Evolutionary conservation across 2,113 vertebrate species (phyloP), one percentile per base, ranked within the genome.

Genomic region (Xenopus laevis): DNA sequence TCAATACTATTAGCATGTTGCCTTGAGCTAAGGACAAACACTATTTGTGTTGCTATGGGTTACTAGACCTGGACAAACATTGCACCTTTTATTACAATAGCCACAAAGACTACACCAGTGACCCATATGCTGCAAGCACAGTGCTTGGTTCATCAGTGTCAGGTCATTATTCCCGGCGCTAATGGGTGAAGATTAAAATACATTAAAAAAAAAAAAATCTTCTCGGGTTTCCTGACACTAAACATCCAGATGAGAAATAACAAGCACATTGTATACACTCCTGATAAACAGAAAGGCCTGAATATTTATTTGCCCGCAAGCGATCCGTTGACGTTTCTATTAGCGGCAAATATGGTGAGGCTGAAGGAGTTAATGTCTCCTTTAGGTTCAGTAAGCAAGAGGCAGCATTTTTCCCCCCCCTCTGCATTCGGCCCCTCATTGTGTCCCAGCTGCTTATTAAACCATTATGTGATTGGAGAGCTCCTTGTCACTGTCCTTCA

Each of bases 401-500:
- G 3, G 74, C 13, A 15, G 74, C 16, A 15, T 33, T 40, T 40
- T 40, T 40, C 6, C 4, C 64, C 70, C 15, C 7, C 77, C 74
- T 69, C 79, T 66, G 82, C 74, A 20, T 9, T 57, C 80, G 10
- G 58, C 70, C 66, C 79, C 12, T 23, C 58, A 17, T 2, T 40
- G 77, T 79, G 78, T 65, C 80, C 59, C 79, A 46, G 67, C 77
- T 66, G 72, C 78, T 69, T 46, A 23, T 69, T 68, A 74, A 65
- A 10, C 79, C 66, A 1, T 78, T 74, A 73, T 27, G 81, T 52
- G 20, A 33, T 77, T 80, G 74, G 15, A 73, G 84, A 1, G 78
- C 78, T 71, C 59, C 76, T 33, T 53, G 17, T 78, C 81, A 73
- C 78, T 79, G 68, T 50, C 1, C 3, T 58, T 52, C 40, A 62